A percentile compares a stretch with the other conserved stretches of the same genome.
These are phyloP conservation scores for Psittacula derbiana DNA, from an alignment of 2,797 vertebrate species.

Conservation along the genomic window DNA sequence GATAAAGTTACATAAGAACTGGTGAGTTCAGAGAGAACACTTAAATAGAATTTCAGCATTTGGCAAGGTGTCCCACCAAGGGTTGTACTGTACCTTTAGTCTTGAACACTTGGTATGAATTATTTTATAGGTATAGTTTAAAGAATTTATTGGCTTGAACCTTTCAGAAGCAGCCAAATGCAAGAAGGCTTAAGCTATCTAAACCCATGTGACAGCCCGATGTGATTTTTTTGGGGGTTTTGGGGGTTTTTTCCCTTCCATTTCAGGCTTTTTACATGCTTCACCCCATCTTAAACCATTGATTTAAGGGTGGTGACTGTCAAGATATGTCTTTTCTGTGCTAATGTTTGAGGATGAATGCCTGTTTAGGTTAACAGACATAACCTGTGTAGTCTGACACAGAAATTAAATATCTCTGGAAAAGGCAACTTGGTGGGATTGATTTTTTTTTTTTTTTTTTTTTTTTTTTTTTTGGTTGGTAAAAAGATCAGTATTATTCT, in stretches of 20 bases:
- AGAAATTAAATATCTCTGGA: background rate
- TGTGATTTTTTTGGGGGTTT: background rate
- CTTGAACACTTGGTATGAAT: background rate
- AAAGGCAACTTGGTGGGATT: background rate
- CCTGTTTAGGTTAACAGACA: background rate
- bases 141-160: background rate
- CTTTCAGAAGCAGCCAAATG: background rate
- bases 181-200: background rate
- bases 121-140: background rate
- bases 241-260: background rate
- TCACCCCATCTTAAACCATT: background rate
- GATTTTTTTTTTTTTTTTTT: background rate
- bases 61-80: background rate
- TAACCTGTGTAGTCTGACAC: background rate
- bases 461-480: background rate
- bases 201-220: background rate
- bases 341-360: background rate
- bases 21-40: background rate
- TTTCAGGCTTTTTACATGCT: background rate
- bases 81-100: background rate
- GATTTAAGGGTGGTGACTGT: background rate
- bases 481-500: background rate
- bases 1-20: accelerated
- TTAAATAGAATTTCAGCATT: background rate
- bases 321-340: background rate